Evolutionary conservation across 2,888 invertebrate genomes (phyloP), one percentile per base, ranked within the genome.

Genomic region (Macrosoma leucophasiata): DNA sequence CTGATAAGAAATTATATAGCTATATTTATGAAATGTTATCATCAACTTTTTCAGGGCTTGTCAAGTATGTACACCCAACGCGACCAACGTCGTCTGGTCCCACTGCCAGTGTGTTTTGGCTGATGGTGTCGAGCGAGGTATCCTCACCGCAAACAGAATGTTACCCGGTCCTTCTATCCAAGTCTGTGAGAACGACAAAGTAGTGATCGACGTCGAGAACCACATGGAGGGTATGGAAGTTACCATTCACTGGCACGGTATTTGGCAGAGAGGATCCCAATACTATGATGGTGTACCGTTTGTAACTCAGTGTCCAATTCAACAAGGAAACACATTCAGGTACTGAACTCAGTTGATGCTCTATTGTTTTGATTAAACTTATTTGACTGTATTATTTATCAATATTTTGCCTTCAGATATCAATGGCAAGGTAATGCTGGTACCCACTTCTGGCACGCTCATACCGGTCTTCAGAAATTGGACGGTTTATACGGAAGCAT

Each of bases 201-300:
- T 97, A 4, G 92, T 96, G 6, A 88, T 96, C 24, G 95, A 96
- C 59, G 95, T 96, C 4, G 91, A 93, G 63, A 97, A 97, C 69
- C 92, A 92, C 54, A 90, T 96, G 89, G 93, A 94, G 62, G 95
- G 94, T 40, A 92, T 94, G 90, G 95, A 95, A 67, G 91, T 93
- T 2, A 93, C 95, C 29, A 89, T 97, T 43, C 97, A 97, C 70
- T 97, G 96, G 96, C 97, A 97, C 67, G 97, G 97, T 41, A 88
- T 95, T 52, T 93, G 90, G 88, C 95, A 95, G 64, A 87, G 90
- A 57, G 93, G 92, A 32, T 88, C 93, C 1, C 95, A 95, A 61
- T 95, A 95, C 72, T 95, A 94, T 65, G 96, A 96, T 55, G 96
- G 96, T 45, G 95, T 95, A 19, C 95, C 95, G n/a, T 94, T 93